Evolutionary conservation across 2,888 invertebrate species (phyloP).

Genomic region (Cerastoderma edule): DNA sequence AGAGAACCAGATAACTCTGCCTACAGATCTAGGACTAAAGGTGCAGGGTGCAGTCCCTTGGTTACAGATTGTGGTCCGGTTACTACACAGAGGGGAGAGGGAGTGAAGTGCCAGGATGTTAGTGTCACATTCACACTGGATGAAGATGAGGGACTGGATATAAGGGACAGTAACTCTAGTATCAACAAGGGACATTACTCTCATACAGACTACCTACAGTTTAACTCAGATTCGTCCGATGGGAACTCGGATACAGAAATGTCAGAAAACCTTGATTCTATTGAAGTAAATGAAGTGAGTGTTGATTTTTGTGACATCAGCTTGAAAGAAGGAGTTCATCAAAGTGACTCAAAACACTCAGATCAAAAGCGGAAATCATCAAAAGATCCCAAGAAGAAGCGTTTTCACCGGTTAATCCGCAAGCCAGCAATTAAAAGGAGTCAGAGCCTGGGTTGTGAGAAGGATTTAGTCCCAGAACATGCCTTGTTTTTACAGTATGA

Average conservation of each 20-base stretch:
- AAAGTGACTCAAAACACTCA: neutral
- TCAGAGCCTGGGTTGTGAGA: constrained; percentile 85
- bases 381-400: constrained; percentile 67
- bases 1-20: too few relatives aligned
- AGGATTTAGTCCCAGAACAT: constrained; percentile 81
- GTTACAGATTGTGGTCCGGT: too few relatives aligned
- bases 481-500: constrained; percentile 79
- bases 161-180: constrained; percentile 41
- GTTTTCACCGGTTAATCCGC: constrained; percentile 72
- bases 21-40: too few relatives aligned
- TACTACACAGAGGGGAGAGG: too few relatives aligned
- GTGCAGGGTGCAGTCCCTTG: too few relatives aligned
- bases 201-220: neutral
- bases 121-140: constrained; percentile 37
- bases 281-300: constrained; percentile 20
- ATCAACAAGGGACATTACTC: constrained; percentile 32
- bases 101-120: constrained; percentile 21
- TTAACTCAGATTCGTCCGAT: constrained; percentile 21
- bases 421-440: constrained; percentile 73
- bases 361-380: constrained; percentile 29
- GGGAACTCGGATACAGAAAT: constrained; percentile 36
- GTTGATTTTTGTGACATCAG: constrained; percentile 12
- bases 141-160: constrained; percentile 54
- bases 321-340: neutral
- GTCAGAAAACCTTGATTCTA: constrained; percentile 10